Conservation (phyloP, 2,113 vertebrate species). For the Clinocottus analis region DNA sequence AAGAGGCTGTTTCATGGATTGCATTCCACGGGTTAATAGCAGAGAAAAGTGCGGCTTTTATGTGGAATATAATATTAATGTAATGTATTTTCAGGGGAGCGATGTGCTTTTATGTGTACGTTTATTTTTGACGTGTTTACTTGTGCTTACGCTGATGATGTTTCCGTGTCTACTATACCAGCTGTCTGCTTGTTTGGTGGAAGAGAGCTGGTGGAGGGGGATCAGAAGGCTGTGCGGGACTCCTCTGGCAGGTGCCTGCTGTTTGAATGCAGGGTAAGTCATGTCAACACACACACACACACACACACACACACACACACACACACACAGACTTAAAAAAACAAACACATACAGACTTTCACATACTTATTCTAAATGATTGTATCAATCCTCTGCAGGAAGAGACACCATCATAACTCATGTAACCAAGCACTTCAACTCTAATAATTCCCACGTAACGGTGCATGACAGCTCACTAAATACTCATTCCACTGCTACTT, state of each 20-base stretch:
- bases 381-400: slow-evolving; percentile 26
- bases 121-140: slow-evolving; percentile 26
- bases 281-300: slow-evolving; percentile 17
- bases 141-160: slow-evolving; percentile 34
- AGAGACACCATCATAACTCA: slow-evolving; percentile 15
- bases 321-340: not conserved
- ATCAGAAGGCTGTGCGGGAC: slow-evolving; percentile 90
- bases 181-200: slow-evolving; percentile 93
- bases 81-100: not conserved
- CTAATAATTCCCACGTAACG: slow-evolving; percentile 19
- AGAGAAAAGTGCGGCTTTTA: not conserved
- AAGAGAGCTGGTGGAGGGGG: slow-evolving; percentile 91
- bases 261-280: slow-evolving; percentile 95
- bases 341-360: not conserved
- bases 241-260: slow-evolving; percentile 91
- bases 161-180: slow-evolving; percentile 70
- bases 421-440: slow-evolving; percentile 18
- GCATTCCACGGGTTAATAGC: not conserved
- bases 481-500: slow-evolving; percentile 4
- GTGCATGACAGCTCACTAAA: slow-evolving; percentile 46
- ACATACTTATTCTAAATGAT: slow-evolving; percentile 16
- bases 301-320: not conserved
- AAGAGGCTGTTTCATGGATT: not conserved
- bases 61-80: not conserved
- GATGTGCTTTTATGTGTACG: slow-evolving; percentile 13